Conservation (phyloP, 1,140 invertebrate genomes). For the Drosophila melanica region DNA sequence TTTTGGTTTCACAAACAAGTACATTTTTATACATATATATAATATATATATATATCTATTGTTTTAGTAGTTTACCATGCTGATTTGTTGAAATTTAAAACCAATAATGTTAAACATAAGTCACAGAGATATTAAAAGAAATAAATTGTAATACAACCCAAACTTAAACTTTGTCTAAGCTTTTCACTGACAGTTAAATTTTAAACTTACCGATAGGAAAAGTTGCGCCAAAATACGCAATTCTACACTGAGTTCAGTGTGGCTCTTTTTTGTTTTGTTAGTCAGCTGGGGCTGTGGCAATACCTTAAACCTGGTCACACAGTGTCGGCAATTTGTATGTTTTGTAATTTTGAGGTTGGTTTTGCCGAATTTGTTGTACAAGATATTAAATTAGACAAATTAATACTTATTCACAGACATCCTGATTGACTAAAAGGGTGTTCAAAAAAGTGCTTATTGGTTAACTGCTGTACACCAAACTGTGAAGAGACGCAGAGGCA, state of each 20-base stretch:
- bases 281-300: constrained; percentile 9
- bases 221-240: neutral
- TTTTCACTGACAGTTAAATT: neutral
- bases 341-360: constrained; percentile 60
- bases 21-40: constrained; percentile 5
- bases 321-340: constrained; percentile 27
- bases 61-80: constrained; percentile 17
- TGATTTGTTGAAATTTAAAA: constrained; percentile 42
- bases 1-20: constrained; percentile 7
- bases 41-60: constrained; percentile 19
- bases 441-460: neutral
- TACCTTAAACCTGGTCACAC: constrained; percentile 16
- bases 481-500: neutral
- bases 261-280: neutral
- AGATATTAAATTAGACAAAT: neutral
- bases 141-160: constrained; percentile 43
- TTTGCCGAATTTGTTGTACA: constrained; percentile 21
- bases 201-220: neutral
- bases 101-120: constrained; percentile 43
- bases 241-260: constrained; percentile 21
- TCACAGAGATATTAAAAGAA: constrained; percentile 41
- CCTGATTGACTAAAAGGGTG: neutral
- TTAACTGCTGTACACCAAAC: neutral
- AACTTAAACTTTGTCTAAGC: neutral
- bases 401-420: neutral